Evolutionary conservation across 2,797 vertebrate genomes (phyloP), one percentile per base, ranked within the genome.

Genomic region (Malacoctenus gilli): DNA sequence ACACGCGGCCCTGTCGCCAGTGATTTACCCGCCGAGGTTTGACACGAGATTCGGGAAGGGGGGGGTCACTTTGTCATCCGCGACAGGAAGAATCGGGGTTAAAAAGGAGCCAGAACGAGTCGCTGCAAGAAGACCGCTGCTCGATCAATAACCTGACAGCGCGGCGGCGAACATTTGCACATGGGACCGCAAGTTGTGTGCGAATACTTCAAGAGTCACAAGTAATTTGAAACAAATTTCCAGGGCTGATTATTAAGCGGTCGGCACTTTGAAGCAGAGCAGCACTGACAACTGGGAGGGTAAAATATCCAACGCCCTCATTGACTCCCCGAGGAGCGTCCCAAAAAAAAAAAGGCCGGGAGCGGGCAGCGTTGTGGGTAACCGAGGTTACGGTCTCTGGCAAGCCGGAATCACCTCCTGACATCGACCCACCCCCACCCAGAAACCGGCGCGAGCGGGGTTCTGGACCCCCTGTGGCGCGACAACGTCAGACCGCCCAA

Each of bases 351-450:
- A n/a, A n/a, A n/a, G 9, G 25, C 25, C 25, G 25, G n/a, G n/a
- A n/a, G n/a, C 50, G 31, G 44, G 19, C 36, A 38, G 35, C n/a
- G 54, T 25, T 63, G 50, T 21, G 35, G 47, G 48, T 38, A 68
- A 34, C 47, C 20, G 20, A 14, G 58, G 37, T 53, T 39, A 48
- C 31, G 43, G 37, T 47, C 59, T 65, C 50, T 62, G 64, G 47
- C 61, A 61, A n/a, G 43, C 43, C 11, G 38, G 34, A 38, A 36
- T 62, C 54, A 54, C 65, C 71, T 62, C 68, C 77, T 68, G 65
- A 48, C 36, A 13, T 72, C 77, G 80, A 77, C 82, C 84, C n/a
- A n/a, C n/a, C 81, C 85, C 82, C 82, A 79, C 14, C 59, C 46
- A 7, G 36, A 78, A 84, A 66, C 66, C 68, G 77, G 72, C 20